Evolutionary conservation across 2,888 invertebrate genomes (phyloP), one percentile per base, ranked within the genome.

Genomic region (Arctia plantaginis): DNA sequence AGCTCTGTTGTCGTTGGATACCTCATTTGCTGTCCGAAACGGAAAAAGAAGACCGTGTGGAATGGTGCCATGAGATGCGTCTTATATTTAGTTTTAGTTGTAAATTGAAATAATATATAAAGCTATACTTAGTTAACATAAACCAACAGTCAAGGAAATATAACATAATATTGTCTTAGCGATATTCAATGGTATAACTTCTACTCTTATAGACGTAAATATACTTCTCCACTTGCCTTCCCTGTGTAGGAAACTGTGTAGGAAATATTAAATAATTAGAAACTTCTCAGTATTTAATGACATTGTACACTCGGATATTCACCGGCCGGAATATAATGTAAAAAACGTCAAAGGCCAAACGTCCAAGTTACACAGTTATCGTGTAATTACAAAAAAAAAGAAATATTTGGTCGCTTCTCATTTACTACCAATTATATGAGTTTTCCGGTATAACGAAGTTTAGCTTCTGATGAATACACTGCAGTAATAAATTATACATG

Each of bases 391-490:
- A 39, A 55, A 55, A 70, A 75, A 15, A 71, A 51, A 77, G 73
- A 68, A 70, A 78, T 76, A 75, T 76, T 77, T 71, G 65, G 30
- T 64, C 66, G 73, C 76, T 77, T 68, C 62, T 73, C 35, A 72
- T 78, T 85, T 75, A 64, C 77, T 76, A 68, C 68, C 73, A 79
- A 83, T 84, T 79, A 84, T 71, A 59, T 44, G 62, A 76, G 80
- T 85, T 85, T 86, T 88, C 82, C 87, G 85, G 83, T 77, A 81
- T 82, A 73, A 77, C 73, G 74, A 73, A 75, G 80, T 80, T 79
- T 72, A 84, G 84, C 85, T 86, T 84, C 85, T 87, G 82, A 78
- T 80, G 82, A 86, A 84, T 73, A 80, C 74, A 51, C 66, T 80
- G 72, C 79, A 79, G 69, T 78, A 76, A 80, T 78, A 73, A 84